Evolutionary conservation across 2,797 vertebrate species (phyloP).

Genomic region (Macropus fuliginosus): DNA sequence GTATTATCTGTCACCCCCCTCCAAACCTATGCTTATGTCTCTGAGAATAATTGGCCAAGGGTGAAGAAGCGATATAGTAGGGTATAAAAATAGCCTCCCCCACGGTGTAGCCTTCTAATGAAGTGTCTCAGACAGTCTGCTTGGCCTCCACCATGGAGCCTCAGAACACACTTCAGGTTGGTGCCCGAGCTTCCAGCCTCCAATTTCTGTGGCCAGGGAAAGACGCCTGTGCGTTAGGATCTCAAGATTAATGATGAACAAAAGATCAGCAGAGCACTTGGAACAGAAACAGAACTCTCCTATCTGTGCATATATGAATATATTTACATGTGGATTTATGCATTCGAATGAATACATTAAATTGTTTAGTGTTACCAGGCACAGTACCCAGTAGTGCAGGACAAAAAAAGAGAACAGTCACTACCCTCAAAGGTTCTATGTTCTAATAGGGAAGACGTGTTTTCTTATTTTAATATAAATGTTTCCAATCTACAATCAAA

Average conservation of each 20-base stretch:
- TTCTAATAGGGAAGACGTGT: not conserved
- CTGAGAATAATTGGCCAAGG: rapidly evolving
- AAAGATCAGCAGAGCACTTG: not conserved
- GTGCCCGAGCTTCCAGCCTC: not conserved
- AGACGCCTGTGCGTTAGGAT: not conserved
- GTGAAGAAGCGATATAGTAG: rapidly evolving
- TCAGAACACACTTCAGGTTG: not conserved
- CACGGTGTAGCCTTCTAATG: too few relatives aligned
- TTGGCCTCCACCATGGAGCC: not conserved
- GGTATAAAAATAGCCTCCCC: too few relatives aligned
- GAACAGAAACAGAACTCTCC: not conserved
- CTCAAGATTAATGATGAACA: not conserved
- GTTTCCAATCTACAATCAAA: not conserved
- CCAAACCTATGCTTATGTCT: too few relatives aligned
- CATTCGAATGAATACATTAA: not conserved
- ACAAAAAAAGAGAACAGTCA: not conserved
- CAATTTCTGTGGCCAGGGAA: not conserved
- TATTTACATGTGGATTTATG: not conserved
- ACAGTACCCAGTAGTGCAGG: not conserved
- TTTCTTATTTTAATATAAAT: not conserved
- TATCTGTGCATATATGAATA: not conserved
- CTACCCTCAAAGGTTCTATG: not conserved
- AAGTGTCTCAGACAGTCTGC: not conserved
- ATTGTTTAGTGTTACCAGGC: not conserved
- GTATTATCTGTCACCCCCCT: not conserved